Percentiles rank a stretch among this genome's conserved stretches.
Evolutionary conservation across 2,888 invertebrate species (phyloP).

Genomic region (Sussaba pulchella): DNA sequence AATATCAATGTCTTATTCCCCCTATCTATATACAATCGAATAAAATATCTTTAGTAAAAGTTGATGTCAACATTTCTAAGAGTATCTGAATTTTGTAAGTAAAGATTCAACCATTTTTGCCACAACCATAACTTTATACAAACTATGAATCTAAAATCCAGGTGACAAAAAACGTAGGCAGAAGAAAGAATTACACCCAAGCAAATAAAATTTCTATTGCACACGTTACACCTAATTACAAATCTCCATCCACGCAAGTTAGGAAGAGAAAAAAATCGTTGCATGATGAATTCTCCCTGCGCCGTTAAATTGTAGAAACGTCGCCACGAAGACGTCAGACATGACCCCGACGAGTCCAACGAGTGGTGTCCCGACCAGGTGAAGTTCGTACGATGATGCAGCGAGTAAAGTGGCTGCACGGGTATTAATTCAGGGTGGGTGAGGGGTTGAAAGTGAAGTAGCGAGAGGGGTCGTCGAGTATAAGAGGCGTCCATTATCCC

Average conservation of each 20-base stretch:
- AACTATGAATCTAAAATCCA: too few relatives aligned
- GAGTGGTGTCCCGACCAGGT: neutral
- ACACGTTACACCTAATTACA: too few relatives aligned
- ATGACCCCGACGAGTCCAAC: constrained; percentile 24
- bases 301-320: neutral
- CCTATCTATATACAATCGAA: too few relatives aligned
- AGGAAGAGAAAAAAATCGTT: neutral
- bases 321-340: constrained; percentile 15
- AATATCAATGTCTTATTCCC: too few relatives aligned
- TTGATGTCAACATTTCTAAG: too few relatives aligned
- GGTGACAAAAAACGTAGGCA: too few relatives aligned
- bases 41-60: too few relatives aligned
- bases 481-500: constrained; percentile 74
- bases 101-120: too few relatives aligned
- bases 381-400: neutral
- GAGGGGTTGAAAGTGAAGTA: constrained; percentile 34
- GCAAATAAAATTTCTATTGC: too few relatives aligned
- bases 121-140: too few relatives aligned
- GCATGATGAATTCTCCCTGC: neutral
- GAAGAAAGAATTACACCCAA: too few relatives aligned
- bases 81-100: too few relatives aligned
- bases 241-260: neutral
- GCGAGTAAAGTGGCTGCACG: constrained; percentile 39
- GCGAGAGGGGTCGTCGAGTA: constrained; percentile 13
- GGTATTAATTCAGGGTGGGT: constrained; percentile 25